Evolutionary conservation across 2,797 vertebrate genomes (phyloP), one percentile per base, ranked within the genome.

Genomic region (Capromys pilorides): DNA sequence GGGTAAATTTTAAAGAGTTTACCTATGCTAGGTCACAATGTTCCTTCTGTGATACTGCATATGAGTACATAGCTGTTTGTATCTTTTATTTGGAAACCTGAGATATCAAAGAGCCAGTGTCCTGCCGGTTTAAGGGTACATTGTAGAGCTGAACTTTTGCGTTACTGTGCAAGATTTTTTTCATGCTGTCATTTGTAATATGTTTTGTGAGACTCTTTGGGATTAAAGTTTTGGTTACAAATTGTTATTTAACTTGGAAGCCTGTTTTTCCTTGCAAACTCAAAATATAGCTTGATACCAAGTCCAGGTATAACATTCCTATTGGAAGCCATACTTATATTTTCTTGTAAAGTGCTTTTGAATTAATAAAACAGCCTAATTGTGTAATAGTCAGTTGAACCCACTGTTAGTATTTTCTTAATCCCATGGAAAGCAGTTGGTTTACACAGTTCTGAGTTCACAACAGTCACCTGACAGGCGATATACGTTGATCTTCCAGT

Each of bases 141-240:
- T 98, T 98, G 98, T 98, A 97, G 96, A 97, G 97, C 93, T 93
- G 39, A 97, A 98, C 97, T 97, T 97, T 97, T 97, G 97, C 96
- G 97, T 98, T 98, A 98, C 98, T 98, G 98, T 98, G 98, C 97
- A 98, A 98, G 97, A 98, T 95, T 98, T 98, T 98, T 98, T 99
- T 97, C 98, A 97, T 97, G 96, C 93, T 96, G 98, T 99, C 99
- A 98, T 99, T 99, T 99, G 98, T 99, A 98, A 98, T 98, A 98
- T 98, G 97, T 98, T 98, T 98, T 98, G 98, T 98, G 98, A 98
- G 98, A 98, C 88, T 98, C 98, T 98, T 98, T 98, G 98, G 97
- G 98, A 99, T 98, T 99, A 99, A 99, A 99, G 97, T 98, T 98
- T 98, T 98, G 98, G 98, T 98, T 98, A 98, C 97, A 98, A 98